Base-by-base conservation (phyloP, 2,113 vertebrate species). In the Sylvilagus bachmani region DNA sequence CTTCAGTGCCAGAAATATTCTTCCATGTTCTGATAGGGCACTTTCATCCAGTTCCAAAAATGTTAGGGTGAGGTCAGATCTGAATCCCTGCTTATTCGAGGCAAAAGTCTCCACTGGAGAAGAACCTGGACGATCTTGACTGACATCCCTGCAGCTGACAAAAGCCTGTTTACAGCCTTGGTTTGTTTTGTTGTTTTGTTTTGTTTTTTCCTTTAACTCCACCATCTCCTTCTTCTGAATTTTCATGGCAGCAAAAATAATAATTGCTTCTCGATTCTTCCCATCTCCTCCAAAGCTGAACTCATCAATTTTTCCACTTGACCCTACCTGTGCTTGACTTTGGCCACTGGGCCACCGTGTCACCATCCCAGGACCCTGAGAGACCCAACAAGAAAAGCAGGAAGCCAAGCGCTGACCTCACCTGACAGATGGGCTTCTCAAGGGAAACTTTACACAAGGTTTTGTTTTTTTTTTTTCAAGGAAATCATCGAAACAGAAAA, bases 371-470 rank as follows among this genome's bases (percentile, higher is more conserved):
- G 90, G 96, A 70, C 91, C 95, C 27, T 95, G 97, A 98, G 97
- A 93, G 95, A 97, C 97, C 95, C 96, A 97, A 98, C 98, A 98
- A 98, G 98, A 98, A 97, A 92, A 86, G 88, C 92, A 93, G 83
- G 61, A 71, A 95, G 97, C 98, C 98, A 97, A 97, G 96, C 93
- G 61, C 95, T 98, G 98, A 98, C 98, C 98, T 98, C 98, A 98
- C 97, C 97, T 98, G 98, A 97, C 98, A 98, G 97, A 98, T 97
- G 98, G 92, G 96, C 92, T 98, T 97, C 97, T 97, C 95, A 88
- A 96, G 96, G 36, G 78, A 88, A 86, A 93, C 96, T 97, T 97
- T 97, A 97, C 93, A 97, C 98, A 94, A 98, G 98, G 94, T 78
- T 97, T 96, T 58, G 19, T 58, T 58, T 58, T 58, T 58, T 58